Evolutionary conservation across 2,797 vertebrate species (phyloP), one percentile per base, ranked within the genome.

Genomic region (Hydrolagus colliei): DNA sequence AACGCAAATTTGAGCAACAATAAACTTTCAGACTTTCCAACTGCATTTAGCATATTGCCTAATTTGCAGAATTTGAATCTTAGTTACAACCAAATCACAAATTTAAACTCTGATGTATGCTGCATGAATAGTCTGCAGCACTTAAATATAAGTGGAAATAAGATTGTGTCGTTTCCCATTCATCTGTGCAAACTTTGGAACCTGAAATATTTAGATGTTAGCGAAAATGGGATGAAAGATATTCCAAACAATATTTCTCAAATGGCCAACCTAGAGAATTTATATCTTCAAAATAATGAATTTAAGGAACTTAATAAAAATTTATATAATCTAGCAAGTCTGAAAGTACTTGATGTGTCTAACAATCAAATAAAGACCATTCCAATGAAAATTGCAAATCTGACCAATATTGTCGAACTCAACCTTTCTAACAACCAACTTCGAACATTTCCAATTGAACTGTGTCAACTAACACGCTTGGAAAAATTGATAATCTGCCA

Each of bases 391-490:
- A 90, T 92, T 76, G 62, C 85, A 78, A 86, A 89, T 8, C 86
- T 93, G 74, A 88, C 90, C 88, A 41, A 72, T 52, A 88, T 93
- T 74, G 89, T 86, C 88, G 89, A 90, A 59, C 86, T 93, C 86
- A 91, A 93, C 62, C 61, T 92, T 20, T 90, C 92, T 85, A 90
- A 88, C 87, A 92, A 91, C 85, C 71, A 89, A 3, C 92, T 93
- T 89, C 76, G n/a, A 12, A 41, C 22, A 86, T 94, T 93, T 88
- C 92, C 92, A 87, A 72, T 22, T 87, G 90, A 93, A 88, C 87
- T 92, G 5, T 89, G 90, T 87, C 78, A 87, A 20, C 88, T 92
- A 84, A 73, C 80, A 4, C 90, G 87, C 1, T 86, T 92, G 87
- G 88, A 92, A 86, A 90, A 87, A 41, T 86, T 92, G 75, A 87